These are phyloP conservation scores for Poecilia latipinna DNA, from an alignment of 2,113 vertebrate genomes.

Conservation along the genomic window DNA sequence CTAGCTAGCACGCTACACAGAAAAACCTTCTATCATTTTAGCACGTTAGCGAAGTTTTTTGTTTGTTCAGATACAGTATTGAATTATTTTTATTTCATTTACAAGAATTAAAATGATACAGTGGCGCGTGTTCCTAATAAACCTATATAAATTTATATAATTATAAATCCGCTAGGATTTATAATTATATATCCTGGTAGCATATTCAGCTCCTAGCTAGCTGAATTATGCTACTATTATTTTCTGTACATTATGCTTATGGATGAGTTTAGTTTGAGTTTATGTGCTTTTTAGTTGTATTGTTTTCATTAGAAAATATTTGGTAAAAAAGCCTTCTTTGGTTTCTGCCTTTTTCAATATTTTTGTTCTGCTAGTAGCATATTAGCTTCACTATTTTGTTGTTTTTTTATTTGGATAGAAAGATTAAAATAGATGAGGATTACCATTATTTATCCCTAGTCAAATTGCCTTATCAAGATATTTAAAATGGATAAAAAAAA, in stretches of 20 bases:
- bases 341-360: not conserved
- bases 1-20: no score
- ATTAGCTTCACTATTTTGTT: not conserved
- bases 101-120: not conserved
- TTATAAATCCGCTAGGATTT: no score
- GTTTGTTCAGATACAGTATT: no score
- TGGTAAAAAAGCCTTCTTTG: no score
- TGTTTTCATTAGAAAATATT: not conserved
- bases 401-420: no score
- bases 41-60: no score
- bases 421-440: not conserved
- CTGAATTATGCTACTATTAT: not conserved
- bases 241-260: not conserved
- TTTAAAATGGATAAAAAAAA: not conserved
- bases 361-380: not conserved
- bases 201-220: not conserved
- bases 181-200: no score
- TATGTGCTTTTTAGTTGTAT: not conserved
- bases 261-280: not conserved
- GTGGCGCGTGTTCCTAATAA: not conserved
- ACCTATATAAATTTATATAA: not conserved
- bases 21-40: no score
- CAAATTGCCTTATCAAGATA: not conserved
- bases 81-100: not conserved
- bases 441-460: not conserved